Evolutionary conservation across 2,113 vertebrate genomes (phyloP), one percentile per base, ranked within the genome.

Genomic region (Elephas maximus): DNA sequence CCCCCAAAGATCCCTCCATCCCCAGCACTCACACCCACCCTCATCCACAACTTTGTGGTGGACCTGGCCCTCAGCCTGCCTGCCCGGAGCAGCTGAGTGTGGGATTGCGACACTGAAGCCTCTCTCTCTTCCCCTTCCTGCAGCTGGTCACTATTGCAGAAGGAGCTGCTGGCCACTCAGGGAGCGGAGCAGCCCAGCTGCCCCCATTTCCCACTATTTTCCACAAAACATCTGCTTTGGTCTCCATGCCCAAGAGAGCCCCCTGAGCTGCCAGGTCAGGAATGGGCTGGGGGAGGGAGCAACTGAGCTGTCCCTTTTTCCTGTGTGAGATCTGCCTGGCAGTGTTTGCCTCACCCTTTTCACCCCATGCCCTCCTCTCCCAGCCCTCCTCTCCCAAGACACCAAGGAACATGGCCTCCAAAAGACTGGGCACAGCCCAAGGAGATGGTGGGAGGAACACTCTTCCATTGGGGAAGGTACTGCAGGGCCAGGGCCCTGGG

Each of bases 31-130:
- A 17, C 5, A 1, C 74, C 62, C 37, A 14, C 28, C 18, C 28
- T 1, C 18, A n/a, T 65, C 63, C 15, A 95, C 63, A 88, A 65
- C 71, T 67, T 78, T 60, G 87, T 76, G 82, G 37, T 78, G 28
- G 71, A 65, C 53, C 78, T 96, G 88, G 82, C 71, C 57, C 37
- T 88, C 23, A 80, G 78, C 63, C 48, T 28, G 51, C 45, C 88
- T 91, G 60, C 48, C 45, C 23, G 44, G 73, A 76, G 73, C 84
- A 63, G 91, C 91, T 71, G 60, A 89, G 83, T 6, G 37, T 79
- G 51, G 20, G 77, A 78, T 62, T 69, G 63, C 53, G 80, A 71
- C 89, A 63, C 60, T 12, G 57, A 24, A 81, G 28, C 14, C 65
- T 63, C 77, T 81, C 57, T 84, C 69, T 37, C 76, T 67, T 69